phyloP scores from a whole-genome alignment of 2,888 invertebrate genomes.

The Suillia variegata region DNA sequence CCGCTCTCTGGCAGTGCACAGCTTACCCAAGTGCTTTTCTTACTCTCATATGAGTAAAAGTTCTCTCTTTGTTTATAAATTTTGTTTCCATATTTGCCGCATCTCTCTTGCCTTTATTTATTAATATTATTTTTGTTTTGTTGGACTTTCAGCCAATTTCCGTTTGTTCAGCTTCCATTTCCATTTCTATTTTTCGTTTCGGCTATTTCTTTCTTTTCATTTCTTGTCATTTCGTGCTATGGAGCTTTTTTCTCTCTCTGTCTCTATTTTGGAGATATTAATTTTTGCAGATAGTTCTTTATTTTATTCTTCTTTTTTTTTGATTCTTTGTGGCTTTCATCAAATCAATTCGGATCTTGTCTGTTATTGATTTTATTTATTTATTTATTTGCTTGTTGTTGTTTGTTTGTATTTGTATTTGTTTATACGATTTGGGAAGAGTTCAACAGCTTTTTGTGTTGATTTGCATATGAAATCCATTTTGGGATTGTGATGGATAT shows the following conservation, averaged over 20 bases:
- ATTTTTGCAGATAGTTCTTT: neutral
- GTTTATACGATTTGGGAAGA: neutral
- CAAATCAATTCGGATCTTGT: neutral
- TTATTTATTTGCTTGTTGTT: neutral
- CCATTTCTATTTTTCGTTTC: no score
- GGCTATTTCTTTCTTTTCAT: no score
- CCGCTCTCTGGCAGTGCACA: no score
- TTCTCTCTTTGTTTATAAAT: no score
- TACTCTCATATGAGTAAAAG: no score
- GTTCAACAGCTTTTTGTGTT: constrained; percentile 5
- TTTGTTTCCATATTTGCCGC: no score
- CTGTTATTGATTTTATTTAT: neutral
- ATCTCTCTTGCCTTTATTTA: neutral
- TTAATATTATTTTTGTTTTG: neutral
- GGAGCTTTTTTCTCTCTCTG: no score
- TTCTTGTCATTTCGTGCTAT: no score
- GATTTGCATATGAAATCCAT: neutral
- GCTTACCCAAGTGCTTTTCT: no score
- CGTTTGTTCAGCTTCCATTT: neutral
- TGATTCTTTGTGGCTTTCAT: neutral
- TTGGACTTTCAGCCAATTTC: neutral
- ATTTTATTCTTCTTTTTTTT: constrained; percentile 1
- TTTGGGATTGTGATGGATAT: neutral
- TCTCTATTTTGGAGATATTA: neutral
- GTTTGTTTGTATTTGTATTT: neutral